phyloP scores from a whole-genome alignment of 2,888 invertebrate genomes.

The Drosophila neoperkinsi region DNA sequence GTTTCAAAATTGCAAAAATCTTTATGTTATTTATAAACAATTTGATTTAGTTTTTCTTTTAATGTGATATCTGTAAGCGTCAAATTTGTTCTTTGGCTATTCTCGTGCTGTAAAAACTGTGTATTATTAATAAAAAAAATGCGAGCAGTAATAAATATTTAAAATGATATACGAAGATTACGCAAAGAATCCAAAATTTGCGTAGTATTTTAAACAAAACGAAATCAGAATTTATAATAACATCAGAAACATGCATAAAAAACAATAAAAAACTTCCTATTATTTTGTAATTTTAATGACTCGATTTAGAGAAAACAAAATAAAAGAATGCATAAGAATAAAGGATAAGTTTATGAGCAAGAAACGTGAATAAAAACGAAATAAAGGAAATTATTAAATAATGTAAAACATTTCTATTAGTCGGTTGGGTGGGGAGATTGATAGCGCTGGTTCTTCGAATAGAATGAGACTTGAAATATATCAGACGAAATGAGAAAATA shows the following conservation, averaged over 20 bases:
- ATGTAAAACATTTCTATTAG: slow-evolving; percentile 7
- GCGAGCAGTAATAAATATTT: slow-evolving; percentile 33
- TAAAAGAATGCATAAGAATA: slow-evolving; percentile 40
- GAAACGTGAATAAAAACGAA: slow-evolving; percentile 54
- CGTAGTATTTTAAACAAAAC: slow-evolving; percentile 51
- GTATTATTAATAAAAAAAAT: slow-evolving; percentile 45
- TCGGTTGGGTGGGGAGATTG: neutral
- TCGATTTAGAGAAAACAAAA: slow-evolving; percentile 31
- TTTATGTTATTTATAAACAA: slow-evolving; percentile 63
- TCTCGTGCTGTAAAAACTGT: slow-evolving; percentile 60
- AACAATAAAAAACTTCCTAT: slow-evolving; percentile 70
- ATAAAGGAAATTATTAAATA: slow-evolving; percentile 63
- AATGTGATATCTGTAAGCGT: slow-evolving; percentile 72
- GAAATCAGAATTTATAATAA: slow-evolving; percentile 29
- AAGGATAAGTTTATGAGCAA: slow-evolving; percentile 42
- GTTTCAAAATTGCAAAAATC: slow-evolving; percentile 53
- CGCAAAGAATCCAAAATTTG: slow-evolving; percentile 38
- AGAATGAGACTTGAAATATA: neutral
- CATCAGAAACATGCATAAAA: slow-evolving; percentile 29
- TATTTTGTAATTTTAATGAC: slow-evolving; percentile 75
- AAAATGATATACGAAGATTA: slow-evolving; percentile 23
- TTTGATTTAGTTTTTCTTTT: slow-evolving; percentile 68
- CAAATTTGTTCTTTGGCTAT: slow-evolving; percentile 65
- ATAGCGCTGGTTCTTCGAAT: neutral
- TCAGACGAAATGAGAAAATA: neutral